These are phyloP conservation scores for Paraescarpia echinospica DNA, from an alignment of 1,140 invertebrate genomes.

Conservation along the genomic window DNA sequence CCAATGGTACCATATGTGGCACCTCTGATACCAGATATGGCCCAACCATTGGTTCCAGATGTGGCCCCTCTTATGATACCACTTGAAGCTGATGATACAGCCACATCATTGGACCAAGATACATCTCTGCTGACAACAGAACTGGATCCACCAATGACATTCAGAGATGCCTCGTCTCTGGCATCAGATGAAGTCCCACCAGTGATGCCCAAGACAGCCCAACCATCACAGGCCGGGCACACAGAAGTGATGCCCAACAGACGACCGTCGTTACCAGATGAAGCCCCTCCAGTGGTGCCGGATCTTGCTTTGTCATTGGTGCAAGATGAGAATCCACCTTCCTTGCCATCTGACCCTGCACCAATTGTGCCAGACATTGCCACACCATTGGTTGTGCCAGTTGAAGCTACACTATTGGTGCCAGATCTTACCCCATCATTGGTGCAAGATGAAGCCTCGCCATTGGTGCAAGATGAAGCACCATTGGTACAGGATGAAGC, in stretches of 20 bases:
- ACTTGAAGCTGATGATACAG: not conserved
- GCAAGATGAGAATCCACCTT: not conserved
- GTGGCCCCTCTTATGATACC: not conserved
- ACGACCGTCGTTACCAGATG: not conserved
- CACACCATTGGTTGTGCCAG: too few species aligned
- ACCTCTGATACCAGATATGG: too few species aligned
- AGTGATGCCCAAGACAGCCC: not conserved
- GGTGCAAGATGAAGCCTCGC: not conserved
- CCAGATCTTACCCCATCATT: not conserved
- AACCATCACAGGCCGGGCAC: not conserved
- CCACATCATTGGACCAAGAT: not conserved
- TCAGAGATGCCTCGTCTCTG: not conserved
- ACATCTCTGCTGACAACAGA: not conserved
- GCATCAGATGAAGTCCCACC: not conserved
- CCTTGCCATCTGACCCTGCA: not conserved
- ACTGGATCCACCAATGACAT: too few species aligned
- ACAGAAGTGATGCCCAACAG: not conserved
- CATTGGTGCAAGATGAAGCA: not conserved
- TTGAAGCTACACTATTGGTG: not conserved
- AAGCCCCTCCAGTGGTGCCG: not conserved
- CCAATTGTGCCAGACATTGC: not conserved
- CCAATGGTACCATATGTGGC: not conserved
- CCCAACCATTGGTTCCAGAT: too few species aligned
- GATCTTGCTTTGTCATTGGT: not conserved
- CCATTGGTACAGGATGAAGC: not conserved